Evolutionary conservation across 2,797 vertebrate species (phyloP), one percentile per base, ranked within the genome.

Genomic region (Acomys russatus): DNA sequence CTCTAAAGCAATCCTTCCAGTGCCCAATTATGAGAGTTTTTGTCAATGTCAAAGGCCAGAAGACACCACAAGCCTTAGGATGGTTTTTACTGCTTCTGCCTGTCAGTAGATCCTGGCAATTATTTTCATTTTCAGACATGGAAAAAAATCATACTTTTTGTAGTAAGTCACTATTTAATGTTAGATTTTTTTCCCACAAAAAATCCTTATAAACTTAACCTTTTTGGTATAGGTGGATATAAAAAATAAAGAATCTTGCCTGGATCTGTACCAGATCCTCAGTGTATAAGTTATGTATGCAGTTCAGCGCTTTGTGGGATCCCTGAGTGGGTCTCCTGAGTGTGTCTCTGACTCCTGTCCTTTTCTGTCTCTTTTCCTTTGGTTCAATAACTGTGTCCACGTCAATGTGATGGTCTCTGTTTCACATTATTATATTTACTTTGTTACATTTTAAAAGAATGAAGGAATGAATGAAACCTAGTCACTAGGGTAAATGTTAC

Each of bases 111-210:
- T 59, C 14, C 70, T 77, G 91, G 51, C n/a, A 38, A 25, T 66
- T 63, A 28, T 11, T 92, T 85, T 88, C 77, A 38, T 64, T 79
- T 90, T 80, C 28, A 68, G 54, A 18, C n/a, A 7, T 68, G 33
- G 33, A 35, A 59, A 35, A 28, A n/a, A 76, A 10, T 44, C 3
- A 0, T 59, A 38, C 59, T 85, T 95, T 73, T 63, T 71, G 10
- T 68, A 79, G 54, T 54, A 66, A 84, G 11, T 94, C 12, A 44
- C 35, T 91, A 82, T 86, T 82, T 94, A 74, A n/a, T 44, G 12
- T 64, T 85, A 83, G 79, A 63, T 25, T 44, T 59, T 44, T 44
- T 30, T 33, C 44, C 44, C 44, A 44, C 44, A 44, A 44, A 44
- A 84, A 68, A 12, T 77, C 51, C 11, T 74, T 35, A 54, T 17